These are phyloP conservation scores for Callithrix jacchus DNA, from an alignment of 2,113 vertebrate species.

Conservation along the genomic window DNA sequence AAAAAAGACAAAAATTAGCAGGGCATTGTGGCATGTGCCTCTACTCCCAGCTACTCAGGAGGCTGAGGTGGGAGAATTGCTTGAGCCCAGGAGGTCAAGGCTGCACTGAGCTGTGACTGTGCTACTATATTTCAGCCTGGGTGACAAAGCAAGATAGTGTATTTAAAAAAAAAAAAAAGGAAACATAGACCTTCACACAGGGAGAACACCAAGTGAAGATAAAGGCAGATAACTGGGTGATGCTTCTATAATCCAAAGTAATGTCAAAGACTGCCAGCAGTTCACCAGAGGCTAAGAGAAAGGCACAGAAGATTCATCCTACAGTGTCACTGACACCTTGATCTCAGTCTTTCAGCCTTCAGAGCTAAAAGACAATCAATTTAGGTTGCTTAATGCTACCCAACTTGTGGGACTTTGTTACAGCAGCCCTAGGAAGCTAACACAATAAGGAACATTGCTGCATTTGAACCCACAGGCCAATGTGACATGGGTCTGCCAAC, in stretches of 20 bases:
- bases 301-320: too few relatives aligned
- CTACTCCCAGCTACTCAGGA: too few relatives aligned
- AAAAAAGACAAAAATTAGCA: too few relatives aligned
- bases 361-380: neutral
- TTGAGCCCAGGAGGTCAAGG: too few relatives aligned
- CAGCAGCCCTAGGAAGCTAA: neutral
- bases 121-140: too few relatives aligned
- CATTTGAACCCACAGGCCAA: neutral
- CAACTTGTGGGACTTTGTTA: neutral
- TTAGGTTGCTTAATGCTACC: neutral
- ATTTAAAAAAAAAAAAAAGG: too few relatives aligned
- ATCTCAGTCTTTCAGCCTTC: neutral
- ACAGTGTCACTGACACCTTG: neutral
- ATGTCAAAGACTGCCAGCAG: neutral
- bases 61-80: too few relatives aligned
- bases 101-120: too few relatives aligned
- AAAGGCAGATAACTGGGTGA: neutral
- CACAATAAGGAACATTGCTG: fast-evolving
- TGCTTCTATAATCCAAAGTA: neutral
- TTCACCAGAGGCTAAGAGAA: too few relatives aligned
- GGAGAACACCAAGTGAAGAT: neutral
- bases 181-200: neutral
- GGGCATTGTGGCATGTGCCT: too few relatives aligned
- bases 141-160: too few relatives aligned
- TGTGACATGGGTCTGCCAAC: neutral